Evolutionary conservation across 2,888 invertebrate genomes (phyloP).

Genomic region (Molorchus minor): DNA sequence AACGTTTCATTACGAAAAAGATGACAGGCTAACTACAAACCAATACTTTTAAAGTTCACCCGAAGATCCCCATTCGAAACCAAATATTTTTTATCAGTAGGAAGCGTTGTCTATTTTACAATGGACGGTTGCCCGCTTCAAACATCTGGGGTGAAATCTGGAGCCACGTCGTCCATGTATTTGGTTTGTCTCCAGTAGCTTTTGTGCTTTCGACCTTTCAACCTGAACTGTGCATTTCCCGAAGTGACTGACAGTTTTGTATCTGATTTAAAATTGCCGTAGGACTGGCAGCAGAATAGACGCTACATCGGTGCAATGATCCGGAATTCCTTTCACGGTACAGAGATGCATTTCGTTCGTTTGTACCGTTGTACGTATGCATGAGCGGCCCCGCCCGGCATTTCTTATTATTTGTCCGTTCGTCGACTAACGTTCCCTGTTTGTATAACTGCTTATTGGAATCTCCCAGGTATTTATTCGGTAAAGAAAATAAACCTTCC

Average conservation of each 20-base stretch:
- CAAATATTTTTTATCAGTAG: too few relatives aligned
- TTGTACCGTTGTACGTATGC: constrained; percentile 15
- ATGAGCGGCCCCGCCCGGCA: constrained; percentile 24
- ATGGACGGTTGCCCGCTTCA: background rate
- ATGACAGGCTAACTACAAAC: too few relatives aligned
- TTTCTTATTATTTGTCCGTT: constrained; percentile 44
- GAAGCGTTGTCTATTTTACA: too few relatives aligned
- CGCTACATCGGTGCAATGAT: constrained; percentile 24
- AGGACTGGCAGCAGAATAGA: constrained; percentile 15
- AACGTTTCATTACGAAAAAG: too few relatives aligned
- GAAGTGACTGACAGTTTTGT: constrained; percentile 21
- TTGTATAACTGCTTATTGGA: constrained; percentile 39
- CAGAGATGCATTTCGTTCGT: constrained; percentile 27
- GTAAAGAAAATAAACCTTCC: constrained; percentile 18
- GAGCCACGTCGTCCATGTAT: constrained; percentile 24
- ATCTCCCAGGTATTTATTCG: constrained; percentile 43
- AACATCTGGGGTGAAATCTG: background rate
- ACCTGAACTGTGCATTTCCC: constrained; percentile 6
- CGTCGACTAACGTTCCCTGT: constrained; percentile 35
- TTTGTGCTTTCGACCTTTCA: constrained; percentile 28
- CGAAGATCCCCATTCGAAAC: too few relatives aligned
- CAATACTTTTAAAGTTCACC: too few relatives aligned
- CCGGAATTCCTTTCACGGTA: constrained; percentile 27
- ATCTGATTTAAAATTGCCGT: constrained; percentile 28
- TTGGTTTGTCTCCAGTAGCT: constrained; percentile 34